Percentiles rank a stretch among this genome's conserved stretches.
These are phyloP conservation scores for Dicerorhinus sumatrensis DNA, from an alignment of 2,113 vertebrate genomes.

Conservation along the genomic window DNA sequence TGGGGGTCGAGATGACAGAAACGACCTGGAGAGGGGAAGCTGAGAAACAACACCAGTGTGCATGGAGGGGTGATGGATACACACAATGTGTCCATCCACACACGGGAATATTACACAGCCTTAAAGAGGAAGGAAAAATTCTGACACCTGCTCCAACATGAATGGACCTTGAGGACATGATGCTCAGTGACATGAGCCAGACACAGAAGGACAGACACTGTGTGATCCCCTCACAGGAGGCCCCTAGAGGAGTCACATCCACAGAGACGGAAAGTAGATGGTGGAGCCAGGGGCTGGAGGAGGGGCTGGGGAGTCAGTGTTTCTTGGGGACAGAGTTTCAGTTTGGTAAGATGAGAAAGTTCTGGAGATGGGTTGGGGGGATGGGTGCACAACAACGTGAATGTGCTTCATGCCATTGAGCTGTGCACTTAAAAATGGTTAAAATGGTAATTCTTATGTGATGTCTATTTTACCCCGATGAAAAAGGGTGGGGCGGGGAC, in stretches of 20 bases:
- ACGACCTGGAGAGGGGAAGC: not conserved
- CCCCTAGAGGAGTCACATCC: not conserved
- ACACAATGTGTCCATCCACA: fast-evolving
- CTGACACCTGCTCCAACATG: fast-evolving
- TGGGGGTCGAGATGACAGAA: not conserved
- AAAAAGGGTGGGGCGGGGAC: not conserved
- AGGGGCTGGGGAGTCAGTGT: not conserved
- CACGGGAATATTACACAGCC: not conserved
- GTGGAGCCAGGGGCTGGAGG: not conserved
- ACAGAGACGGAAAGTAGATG: not conserved
- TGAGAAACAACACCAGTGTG: not conserved
- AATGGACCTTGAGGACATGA: fast-evolving
- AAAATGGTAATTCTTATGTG: not conserved
- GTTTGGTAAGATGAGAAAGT: not conserved
- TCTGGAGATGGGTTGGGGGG: not conserved
- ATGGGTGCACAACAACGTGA: fast-evolving
- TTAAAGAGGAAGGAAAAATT: not conserved
- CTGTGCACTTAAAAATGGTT: not conserved
- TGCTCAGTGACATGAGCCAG: not conserved
- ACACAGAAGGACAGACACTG: not conserved
- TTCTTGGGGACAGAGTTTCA: not conserved
- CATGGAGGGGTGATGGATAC: fast-evolving
- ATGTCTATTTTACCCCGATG: not conserved
- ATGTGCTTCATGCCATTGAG: not conserved
- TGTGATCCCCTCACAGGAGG: not conserved